Evolutionary conservation across 1,140 invertebrate genomes (phyloP).

Genomic region (Sinella curviseta): DNA sequence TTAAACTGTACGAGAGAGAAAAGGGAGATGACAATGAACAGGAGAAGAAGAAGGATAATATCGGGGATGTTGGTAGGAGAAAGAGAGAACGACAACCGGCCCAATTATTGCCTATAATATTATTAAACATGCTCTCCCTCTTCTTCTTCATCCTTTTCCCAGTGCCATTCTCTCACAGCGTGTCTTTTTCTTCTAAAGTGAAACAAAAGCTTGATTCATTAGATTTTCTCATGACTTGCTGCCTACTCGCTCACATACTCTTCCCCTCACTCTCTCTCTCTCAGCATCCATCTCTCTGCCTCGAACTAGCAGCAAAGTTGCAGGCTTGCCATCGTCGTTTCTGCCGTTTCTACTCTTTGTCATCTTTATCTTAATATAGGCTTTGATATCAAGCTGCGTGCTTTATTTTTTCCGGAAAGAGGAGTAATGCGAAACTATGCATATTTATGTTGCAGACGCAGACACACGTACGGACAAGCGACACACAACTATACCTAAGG

Average conservation of each 20-base stretch:
- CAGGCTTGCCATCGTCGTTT: background rate
- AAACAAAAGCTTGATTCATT: constrained; percentile 23
- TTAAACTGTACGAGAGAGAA: background rate
- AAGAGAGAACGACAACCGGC: background rate
- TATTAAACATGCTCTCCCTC: constrained; percentile 7
- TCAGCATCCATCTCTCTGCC: background rate
- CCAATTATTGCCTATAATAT: constrained; percentile 22
- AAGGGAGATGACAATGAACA: background rate
- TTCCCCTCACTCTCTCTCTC: background rate
- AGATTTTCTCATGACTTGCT: background rate
- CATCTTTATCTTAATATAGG: background rate
- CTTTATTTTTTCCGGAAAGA: background rate
- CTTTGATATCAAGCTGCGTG: background rate
- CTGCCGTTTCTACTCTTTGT: background rate
- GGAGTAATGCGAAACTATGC: background rate
- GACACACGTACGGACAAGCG: background rate
- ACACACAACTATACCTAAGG: background rate
- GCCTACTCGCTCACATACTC: background rate
- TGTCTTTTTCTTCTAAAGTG: background rate
- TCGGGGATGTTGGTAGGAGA: background rate
- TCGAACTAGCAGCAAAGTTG: background rate
- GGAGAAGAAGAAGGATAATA: background rate
- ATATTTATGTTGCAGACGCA: background rate
- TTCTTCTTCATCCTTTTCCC: background rate
- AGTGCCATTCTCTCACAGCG: background rate